Base-by-base conservation (phyloP, 1,140 invertebrate species). In the Psix sp. region DNA sequence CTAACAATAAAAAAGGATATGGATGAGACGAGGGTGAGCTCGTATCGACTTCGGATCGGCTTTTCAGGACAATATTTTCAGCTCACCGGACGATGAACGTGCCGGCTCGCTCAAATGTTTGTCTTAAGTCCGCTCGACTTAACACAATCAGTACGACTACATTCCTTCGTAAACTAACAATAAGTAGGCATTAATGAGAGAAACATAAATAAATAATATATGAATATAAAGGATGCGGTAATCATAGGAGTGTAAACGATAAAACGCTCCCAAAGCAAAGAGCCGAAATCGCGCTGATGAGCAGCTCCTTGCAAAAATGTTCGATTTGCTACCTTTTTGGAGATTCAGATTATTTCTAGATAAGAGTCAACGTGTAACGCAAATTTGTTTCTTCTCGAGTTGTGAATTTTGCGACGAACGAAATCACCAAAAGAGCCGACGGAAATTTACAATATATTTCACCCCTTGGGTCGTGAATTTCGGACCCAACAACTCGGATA, bases 111-210 rank as follows among this genome's bases (percentile, higher is more conserved):
- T 79, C 75, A 77, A 82, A 77, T 67, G 73, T 76, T 83, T 83
- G 70, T 66, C 77, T 77, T 81, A 75, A 81, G 80, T 78, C 77
- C 76, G 77, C 81, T 82, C 80, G 79, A 80, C 62, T 60, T 54
- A 76, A 76, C 65, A 74, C 74, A 78, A 78, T 74, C 78, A 80
- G 56, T 82, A 83, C 74, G 76, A 85, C 77, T 82, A 85, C 82
- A 82, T 84, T 85, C 82, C 83, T 84, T 78, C 76, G 78, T 81
- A 77, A 68, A 80, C 57, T 83, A 83, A 84, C 77, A 77, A 83
- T 83, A 85, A 83, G 80, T 85, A 85, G 82, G 73, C 74, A 82
- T 77, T 85, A 81, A 84, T 80, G 77, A 82, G 65, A 82, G 72
- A 81, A 77, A 81, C 63, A 81, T 71, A 76, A 62, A 65, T 67